Evolutionary conservation across 2,113 vertebrate genomes (phyloP), one percentile per base, ranked within the genome.

Genomic region (Laticauda laticaudata): DNA sequence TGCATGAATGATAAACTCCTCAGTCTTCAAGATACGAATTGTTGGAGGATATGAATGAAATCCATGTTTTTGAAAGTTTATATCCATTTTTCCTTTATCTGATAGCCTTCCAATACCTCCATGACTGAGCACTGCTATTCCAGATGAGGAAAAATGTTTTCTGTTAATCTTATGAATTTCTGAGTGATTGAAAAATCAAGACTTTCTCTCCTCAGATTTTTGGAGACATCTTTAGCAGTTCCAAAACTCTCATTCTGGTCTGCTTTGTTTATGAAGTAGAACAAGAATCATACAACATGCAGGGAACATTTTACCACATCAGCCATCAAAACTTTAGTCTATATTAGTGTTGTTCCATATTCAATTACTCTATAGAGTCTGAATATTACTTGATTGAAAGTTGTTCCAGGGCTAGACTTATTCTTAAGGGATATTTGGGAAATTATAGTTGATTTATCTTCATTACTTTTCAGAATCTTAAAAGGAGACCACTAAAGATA

Each of bases 391-490:
- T 88, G 23, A 94, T 91, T 51, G 95, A 97, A 90, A 54, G 89
- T 69, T 92, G 26, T 11, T 91, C 93, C 94, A 85, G 57, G 90
- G 43, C 94, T 93, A 55, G 9, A 12, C 89, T 89, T 89, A 57
- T 85, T 34, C 23, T 85, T 89, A 9, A 59, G 43, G 95, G 94
- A 94, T 92, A 91, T 39, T 88, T 91, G 92, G 93, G 86, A 94
- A 86, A 96, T 92, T 94, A 94, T 93, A 90, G 93, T 54, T 92
- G 11, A n/a, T 88, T 92, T 26, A 39, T 45, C 61, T 93, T 5
- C 54, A 91, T 94, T 95, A 95, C 39, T 94, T 59, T 93, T 94
- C 94, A 56, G n/a, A 53, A 81, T 51, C 86, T 20, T 94, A 69
- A 90, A 93, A 53, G 92, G 61, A 94, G 93, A 1, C 24, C 92